These are phyloP conservation scores for Bambusicola thoracicus DNA, from an alignment of 2,113 vertebrate species.

Conservation along the genomic window DNA sequence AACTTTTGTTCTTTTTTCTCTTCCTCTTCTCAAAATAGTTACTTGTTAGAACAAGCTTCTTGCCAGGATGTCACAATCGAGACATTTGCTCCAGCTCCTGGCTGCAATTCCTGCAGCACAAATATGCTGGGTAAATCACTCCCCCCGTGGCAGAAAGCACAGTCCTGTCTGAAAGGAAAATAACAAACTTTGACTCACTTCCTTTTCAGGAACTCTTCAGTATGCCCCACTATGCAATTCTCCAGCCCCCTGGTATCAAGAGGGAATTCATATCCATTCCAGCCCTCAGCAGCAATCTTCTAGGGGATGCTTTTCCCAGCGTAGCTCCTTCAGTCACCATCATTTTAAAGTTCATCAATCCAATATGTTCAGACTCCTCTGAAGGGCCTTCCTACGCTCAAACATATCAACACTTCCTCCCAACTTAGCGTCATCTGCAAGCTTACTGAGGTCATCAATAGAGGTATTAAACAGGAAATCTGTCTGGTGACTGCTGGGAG, in stretches of 20 bases:
- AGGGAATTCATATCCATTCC: background rate
- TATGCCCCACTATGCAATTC: background rate
- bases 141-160: background rate
- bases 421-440: no score
- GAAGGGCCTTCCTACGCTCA: no score
- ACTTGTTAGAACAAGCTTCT: constrained; percentile 51
- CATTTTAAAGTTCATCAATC: background rate
- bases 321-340: background rate
- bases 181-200: constrained; percentile 47
- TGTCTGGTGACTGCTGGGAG: background rate
- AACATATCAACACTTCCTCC: no score
- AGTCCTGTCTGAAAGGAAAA: background rate
- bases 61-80: constrained; percentile 46
- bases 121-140: background rate
- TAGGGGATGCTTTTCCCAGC: background rate
- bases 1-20: background rate
- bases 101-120: constrained; percentile 16
- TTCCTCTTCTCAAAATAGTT: constrained; percentile 42
- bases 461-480: background rate
- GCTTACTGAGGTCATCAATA: no score
- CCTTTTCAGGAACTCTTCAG: constrained; percentile 15
- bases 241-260: background rate
- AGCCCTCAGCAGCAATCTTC: background rate
- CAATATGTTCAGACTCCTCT: no score
- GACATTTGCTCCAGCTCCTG: constrained; percentile 47